Percentiles rank a stretch among this genome's conserved stretches.
Conservation (phyloP, 2,113 vertebrate genomes). For the Syngnathus floridae region DNA sequence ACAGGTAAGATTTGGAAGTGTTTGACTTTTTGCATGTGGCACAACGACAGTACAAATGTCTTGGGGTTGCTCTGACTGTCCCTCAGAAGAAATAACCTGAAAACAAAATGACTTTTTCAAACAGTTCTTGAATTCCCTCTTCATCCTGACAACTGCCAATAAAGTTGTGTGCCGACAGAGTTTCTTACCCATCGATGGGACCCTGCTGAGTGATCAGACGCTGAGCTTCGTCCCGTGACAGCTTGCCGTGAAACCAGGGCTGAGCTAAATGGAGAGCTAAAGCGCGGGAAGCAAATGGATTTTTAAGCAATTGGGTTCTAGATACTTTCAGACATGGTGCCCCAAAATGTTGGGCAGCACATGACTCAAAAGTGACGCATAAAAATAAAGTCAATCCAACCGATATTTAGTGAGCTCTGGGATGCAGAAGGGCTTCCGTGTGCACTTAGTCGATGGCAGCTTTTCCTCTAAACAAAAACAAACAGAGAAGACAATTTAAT, state of each 20-base stretch:
- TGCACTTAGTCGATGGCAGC: conserved; percentile 81
- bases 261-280: conserved; percentile 86
- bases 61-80: conserved; percentile 98
- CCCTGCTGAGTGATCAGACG: conserved; percentile 89
- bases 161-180: no score
- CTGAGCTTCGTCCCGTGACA: conserved; percentile 91
- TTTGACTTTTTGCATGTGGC: conserved; percentile 93
- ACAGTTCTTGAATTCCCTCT: no score
- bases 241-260: conserved; percentile 93
- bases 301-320: background rate
- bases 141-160: background rate
- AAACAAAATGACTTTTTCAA: conserved; percentile 17
- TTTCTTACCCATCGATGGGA: conserved; percentile 84
- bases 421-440: conserved; percentile 81
- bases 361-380: background rate
- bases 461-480: conserved; percentile 78
- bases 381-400: conserved; percentile 56
- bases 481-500: background rate
- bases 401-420: conserved; percentile 76
- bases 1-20: conserved; percentile 97
- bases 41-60: conserved; percentile 92
- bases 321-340: no score
- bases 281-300: conserved; percentile 4
- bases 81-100: conserved; percentile 91
- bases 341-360: no score